phyloP scores from a whole-genome alignment of 2,113 vertebrate species.

The Urocolius indicus region DNA sequence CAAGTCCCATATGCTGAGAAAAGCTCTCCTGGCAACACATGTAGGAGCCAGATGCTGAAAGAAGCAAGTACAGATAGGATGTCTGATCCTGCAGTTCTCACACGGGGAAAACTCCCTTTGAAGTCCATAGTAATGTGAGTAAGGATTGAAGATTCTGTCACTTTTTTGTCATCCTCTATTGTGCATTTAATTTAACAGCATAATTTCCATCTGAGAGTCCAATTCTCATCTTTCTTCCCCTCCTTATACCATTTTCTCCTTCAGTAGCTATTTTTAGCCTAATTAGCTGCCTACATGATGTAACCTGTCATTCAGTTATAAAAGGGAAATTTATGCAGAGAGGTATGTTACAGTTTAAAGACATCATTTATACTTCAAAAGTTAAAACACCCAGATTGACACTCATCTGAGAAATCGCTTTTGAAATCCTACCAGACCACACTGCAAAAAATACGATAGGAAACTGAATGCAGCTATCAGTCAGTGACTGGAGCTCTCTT shows the following conservation, averaged over 20 bases:
- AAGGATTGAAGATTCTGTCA: neutral
- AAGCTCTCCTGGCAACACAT: slow-evolving; percentile 41
- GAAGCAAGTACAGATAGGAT: slow-evolving; percentile 9
- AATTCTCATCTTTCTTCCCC: neutral
- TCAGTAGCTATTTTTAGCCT: neutral
- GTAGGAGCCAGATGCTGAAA: neutral
- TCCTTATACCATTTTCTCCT: neutral
- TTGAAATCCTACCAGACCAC: neutral
- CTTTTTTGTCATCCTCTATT: slow-evolving; percentile 18
- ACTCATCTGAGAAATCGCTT: neutral
- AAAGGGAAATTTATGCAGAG: neutral
- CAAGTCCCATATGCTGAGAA: slow-evolving; percentile 50
- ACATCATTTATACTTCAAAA: neutral
- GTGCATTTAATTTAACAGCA: slow-evolving; percentile 25
- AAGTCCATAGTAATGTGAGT: neutral
- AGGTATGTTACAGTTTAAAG: neutral
- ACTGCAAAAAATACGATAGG: neutral
- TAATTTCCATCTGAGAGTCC: slow-evolving; percentile 14
- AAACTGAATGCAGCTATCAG: neutral
- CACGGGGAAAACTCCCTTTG: slow-evolving; percentile 20
- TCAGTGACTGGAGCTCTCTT: too few species aligned
- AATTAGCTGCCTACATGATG: neutral
- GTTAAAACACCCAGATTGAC: neutral
- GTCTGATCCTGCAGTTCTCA: slow-evolving; percentile 16
- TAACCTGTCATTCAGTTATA: neutral